Base-by-base conservation (phyloP, 2,888 invertebrate genomes). In the Hirtodrosophila histrioides region DNA sequence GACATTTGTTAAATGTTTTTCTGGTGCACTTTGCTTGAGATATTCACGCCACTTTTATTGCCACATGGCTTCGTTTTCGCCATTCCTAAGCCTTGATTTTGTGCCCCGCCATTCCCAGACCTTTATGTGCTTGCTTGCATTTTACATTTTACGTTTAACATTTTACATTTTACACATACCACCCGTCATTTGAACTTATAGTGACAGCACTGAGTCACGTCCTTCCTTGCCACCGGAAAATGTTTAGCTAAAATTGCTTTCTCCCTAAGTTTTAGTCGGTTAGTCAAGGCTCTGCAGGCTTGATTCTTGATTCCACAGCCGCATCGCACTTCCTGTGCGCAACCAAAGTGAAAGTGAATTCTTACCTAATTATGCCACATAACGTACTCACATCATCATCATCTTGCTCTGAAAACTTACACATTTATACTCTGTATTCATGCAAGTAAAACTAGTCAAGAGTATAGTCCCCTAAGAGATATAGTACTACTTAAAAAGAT, bases 1-100 rank as follows among this genome's bases (percentile, higher is more conserved):
- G 83, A 77, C 81, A 86, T 82, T 86, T 83, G 86, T 79, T 83
- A 79, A 86, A 83, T 86, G 80, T 77, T 80, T 80, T 88, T 84
- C 71, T 58, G 84, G 51, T 88, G 84, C 74, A 88, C 65, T 86
- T 86, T 65, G 57, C 80, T 63, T 86, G 76, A 88, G 78, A 88
- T 83, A 79, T 86, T 73, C 88, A 75, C 73, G 61, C 80, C 56
- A 88, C 69, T 84, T 83, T 86, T 86, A 77, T 86, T 88, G 75
- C 88, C 70, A 84, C 60, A 64, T 78, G 78, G 50, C 71, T 69
- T 69, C 62, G 53, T 51, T 48, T 53, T 31, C 51, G 43, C 49
- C 55, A 69, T 55, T 39, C 7, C 27, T 12, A 23, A 50, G 50
- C 45, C 31, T 4, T 4, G 27, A 8, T 29, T 40, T 6, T 24